Evolutionary conservation across 2,888 invertebrate genomes (phyloP).

Genomic region (Megalurothrips usitatus): DNA sequence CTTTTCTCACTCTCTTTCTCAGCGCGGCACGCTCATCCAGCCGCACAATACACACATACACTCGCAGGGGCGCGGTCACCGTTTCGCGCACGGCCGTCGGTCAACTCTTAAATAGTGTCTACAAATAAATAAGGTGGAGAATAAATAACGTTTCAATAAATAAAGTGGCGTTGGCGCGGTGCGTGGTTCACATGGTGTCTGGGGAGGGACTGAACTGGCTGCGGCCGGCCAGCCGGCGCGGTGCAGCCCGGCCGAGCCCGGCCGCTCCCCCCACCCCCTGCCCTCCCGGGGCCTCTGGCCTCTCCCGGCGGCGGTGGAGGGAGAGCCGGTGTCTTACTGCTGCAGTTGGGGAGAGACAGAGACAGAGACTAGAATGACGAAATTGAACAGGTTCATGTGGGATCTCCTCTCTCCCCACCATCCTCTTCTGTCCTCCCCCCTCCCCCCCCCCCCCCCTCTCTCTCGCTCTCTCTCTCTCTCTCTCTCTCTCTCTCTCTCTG

Average conservation of each 20-base stretch:
- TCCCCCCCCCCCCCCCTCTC: no score
- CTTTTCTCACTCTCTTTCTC: neutral
- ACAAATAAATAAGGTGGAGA: constrained; percentile 1
- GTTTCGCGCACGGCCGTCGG: neutral
- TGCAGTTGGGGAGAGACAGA: neutral
- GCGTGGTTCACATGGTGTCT: constrained; percentile 20
- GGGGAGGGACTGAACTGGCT: constrained; percentile 5
- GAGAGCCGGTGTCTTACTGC: neutral
- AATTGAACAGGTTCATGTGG: neutral
- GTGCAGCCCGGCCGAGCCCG: neutral
- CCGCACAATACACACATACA: neutral
- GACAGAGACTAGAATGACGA: neutral
- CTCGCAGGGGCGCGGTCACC: neutral
- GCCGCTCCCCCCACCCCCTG: neutral
- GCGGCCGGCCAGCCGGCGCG: neutral
- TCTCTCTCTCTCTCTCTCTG: no score
- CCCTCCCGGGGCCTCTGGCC: neutral
- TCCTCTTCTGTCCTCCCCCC: no score
- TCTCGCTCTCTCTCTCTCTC: no score
- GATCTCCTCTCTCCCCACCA: no score
- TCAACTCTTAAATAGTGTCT: neutral
- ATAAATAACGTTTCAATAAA: constrained; percentile 17
- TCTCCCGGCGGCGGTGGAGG: neutral
- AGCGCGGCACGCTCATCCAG: neutral
- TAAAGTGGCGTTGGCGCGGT: neutral